Conservation (phyloP, 2,888 invertebrate genomes). For the Incurvaria masculella region DNA sequence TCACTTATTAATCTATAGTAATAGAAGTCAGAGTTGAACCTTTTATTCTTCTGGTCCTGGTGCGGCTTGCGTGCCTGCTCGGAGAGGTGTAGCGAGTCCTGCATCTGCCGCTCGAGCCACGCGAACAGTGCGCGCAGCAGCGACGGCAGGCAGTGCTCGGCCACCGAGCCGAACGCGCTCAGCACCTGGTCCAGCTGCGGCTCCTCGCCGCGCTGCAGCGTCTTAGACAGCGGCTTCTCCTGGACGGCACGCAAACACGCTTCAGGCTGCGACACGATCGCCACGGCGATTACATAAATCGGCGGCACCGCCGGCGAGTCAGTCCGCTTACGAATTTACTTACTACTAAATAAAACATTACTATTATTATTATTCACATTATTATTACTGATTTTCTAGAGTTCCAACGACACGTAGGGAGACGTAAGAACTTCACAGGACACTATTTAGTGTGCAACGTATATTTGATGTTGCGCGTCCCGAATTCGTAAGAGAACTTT, state of each 20-base stretch:
- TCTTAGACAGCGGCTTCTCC: conserved; percentile 94
- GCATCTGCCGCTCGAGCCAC: conserved; percentile 90
- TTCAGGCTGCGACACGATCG: too few species aligned
- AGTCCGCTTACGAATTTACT: too few species aligned
- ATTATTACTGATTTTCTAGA: too few species aligned
- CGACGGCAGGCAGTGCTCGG: conserved; percentile 97
- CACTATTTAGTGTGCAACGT: too few species aligned
- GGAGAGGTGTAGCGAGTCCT: conserved; percentile 58
- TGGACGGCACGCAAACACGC: conserved; percentile 32
- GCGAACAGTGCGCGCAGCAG: conserved; percentile 87
- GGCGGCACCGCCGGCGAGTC: too few species aligned
- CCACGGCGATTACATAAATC: too few species aligned
- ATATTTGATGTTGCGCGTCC: too few species aligned
- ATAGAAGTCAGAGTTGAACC: conserved; percentile 25
- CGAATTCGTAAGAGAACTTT: too few species aligned
- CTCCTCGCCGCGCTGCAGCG: conserved; percentile 95
- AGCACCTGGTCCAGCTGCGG: conserved; percentile 91
- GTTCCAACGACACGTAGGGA: too few species aligned
- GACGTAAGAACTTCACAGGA: too few species aligned
- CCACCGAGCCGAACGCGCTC: conserved; percentile 88
- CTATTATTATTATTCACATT: neutral
- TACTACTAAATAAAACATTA: too few species aligned
- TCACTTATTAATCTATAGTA: neutral
- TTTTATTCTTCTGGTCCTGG: conserved; percentile 52
- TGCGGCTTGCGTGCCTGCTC: conserved; percentile 55